Percentiles rank a stretch among this genome's conserved stretches.
These are phyloP conservation scores for Hyles vespertilio DNA, from an alignment of 1,140 invertebrate genomes.

Conservation along the genomic window DNA sequence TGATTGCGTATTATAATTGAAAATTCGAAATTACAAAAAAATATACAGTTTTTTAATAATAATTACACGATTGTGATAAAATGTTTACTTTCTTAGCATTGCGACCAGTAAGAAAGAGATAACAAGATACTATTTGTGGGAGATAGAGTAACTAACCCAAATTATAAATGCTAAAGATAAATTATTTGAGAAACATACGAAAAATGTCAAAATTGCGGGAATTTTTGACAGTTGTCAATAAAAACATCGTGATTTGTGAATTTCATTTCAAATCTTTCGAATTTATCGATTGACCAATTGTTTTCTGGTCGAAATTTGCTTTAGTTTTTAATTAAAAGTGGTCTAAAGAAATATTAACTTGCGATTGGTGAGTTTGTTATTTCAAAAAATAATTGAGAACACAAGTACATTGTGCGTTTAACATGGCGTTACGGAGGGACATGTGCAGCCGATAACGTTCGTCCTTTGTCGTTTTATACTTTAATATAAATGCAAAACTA, in stretches of 20 bases:
- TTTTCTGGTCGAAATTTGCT: constrained; percentile 11
- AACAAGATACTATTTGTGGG: no score
- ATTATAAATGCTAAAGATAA: no score
- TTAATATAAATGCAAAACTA: constrained; percentile 36
- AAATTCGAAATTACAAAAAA: no score
- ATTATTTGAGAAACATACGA: background rate
- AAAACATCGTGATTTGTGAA: constrained; percentile 58
- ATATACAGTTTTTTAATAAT: no score
- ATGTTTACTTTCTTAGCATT: no score
- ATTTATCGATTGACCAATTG: constrained; percentile 30
- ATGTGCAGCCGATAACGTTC: constrained; percentile 66
- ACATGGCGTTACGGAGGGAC: constrained; percentile 68
- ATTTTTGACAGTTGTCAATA: constrained; percentile 74
- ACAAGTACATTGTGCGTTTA: constrained; percentile 44
- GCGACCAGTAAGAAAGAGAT: no score
- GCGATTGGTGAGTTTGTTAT: constrained; percentile 44
- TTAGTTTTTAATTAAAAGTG: constrained; percentile 8
- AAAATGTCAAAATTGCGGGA: constrained; percentile 70
- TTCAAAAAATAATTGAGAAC: constrained; percentile 38
- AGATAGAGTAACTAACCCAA: no score
- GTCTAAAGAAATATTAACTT: constrained; percentile 23
- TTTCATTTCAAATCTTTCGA: constrained; percentile 35
- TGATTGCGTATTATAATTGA: no score
- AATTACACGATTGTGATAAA: no score
- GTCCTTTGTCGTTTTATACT: constrained; percentile 55